phyloP scores from a whole-genome alignment of 2,113 vertebrate species.

The Labeo rohita region DNA sequence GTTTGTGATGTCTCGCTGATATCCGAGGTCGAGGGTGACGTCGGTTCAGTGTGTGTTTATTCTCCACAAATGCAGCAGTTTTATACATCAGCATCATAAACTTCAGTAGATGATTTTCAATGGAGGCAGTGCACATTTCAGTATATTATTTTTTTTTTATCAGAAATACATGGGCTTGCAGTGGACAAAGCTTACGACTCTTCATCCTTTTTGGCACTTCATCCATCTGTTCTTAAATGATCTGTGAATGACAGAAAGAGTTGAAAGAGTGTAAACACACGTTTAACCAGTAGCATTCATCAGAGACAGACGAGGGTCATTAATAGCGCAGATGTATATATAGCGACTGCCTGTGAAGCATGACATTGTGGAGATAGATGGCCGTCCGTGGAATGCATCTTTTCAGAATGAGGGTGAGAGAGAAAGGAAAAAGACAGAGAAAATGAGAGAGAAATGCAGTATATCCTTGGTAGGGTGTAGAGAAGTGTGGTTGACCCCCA shows the following conservation, averaged over 20 bases:
- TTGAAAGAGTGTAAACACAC: slow-evolving; percentile 9
- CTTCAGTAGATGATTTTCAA: not conserved
- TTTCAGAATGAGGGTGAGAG: not conserved
- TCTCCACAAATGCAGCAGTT: not conserved
- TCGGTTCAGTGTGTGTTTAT: not conserved
- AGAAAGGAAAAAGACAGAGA: not conserved
- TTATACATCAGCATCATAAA: not conserved
- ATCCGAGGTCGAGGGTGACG: not conserved
- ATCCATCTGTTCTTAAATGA: slow-evolving; percentile 3
- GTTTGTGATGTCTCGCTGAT: slow-evolving; percentile 2
- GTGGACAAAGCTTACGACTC: not conserved
- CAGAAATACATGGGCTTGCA: not conserved
- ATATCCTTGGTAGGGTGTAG: not conserved
- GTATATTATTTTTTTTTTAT: not conserved
- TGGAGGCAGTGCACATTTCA: not conserved
- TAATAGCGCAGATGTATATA: slow-evolving; percentile 7
- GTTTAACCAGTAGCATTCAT: slow-evolving; percentile 27
- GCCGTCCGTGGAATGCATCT: not conserved
- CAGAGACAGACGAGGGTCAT: slow-evolving; percentile 4
- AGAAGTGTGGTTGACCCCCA: not conserved
- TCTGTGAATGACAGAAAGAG: slow-evolving; percentile 13
- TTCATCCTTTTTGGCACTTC: slow-evolving; percentile 29
- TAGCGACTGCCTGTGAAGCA: slow-evolving; percentile 4
- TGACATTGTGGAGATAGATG: not conserved
- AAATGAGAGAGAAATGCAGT: not conserved